These are phyloP conservation scores for Venusia cambrica DNA, from an alignment of 2,888 invertebrate genomes.

Conservation along the genomic window DNA sequence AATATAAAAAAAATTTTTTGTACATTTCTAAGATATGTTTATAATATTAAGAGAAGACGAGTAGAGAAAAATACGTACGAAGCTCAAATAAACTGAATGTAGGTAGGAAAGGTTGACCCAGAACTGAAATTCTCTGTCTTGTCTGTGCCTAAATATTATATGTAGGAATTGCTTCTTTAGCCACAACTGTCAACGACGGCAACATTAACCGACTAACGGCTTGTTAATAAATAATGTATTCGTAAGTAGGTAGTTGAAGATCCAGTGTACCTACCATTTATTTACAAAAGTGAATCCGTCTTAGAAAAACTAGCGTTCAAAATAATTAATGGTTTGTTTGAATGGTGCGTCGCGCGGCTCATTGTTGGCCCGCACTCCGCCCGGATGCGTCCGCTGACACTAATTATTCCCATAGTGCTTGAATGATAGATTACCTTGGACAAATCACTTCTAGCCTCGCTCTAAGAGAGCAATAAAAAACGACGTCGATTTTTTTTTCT, in stretches of 20 bases:
- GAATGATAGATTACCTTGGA: slow-evolving; percentile 79
- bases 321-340: slow-evolving; percentile 80
- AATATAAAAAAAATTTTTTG: no score
- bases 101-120: no score
- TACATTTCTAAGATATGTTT: no score
- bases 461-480: slow-evolving; percentile 68
- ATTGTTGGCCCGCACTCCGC: slow-evolving; percentile 70
- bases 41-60: no score
- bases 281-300: slow-evolving; percentile 75
- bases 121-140: no score
- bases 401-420: slow-evolving; percentile 79
- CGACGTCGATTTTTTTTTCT: slow-evolving; percentile 65
- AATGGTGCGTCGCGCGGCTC: slow-evolving; percentile 72
- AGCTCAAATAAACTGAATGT: no score
- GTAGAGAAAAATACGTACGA: no score
- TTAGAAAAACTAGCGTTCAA: slow-evolving; percentile 75
- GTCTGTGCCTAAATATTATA: no score
- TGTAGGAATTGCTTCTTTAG: no score
- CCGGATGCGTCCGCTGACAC: slow-evolving; percentile 78
- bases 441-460: slow-evolving; percentile 75
- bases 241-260: slow-evolving; percentile 77
- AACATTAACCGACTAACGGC: slow-evolving; percentile 59
- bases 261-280: slow-evolving; percentile 76
- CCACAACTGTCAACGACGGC: no score
- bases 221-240: slow-evolving; percentile 64